phyloP scores from a whole-genome alignment of 2,888 invertebrate genomes.

The Bugulina stolonifera region DNA sequence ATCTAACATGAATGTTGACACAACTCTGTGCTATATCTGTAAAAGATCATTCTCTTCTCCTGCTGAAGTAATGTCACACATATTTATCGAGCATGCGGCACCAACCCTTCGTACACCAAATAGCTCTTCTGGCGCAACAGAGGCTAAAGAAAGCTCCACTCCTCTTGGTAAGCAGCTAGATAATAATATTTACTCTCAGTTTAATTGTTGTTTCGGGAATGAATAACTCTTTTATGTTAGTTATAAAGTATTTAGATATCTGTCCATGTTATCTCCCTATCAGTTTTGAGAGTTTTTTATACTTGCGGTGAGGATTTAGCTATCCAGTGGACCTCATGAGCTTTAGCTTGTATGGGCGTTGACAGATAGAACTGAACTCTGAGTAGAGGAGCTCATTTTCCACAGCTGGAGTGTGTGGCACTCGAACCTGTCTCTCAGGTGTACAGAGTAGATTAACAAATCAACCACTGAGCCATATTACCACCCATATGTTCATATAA shows the following conservation, averaged over 20 bases:
- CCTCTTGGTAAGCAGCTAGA: constrained; percentile 22
- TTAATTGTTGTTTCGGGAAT: too few species aligned
- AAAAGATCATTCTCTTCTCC: background rate
- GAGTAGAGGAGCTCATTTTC: too few species aligned
- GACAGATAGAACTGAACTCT: too few species aligned
- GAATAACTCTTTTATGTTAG: background rate
- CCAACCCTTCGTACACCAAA: background rate
- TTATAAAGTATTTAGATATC: background rate
- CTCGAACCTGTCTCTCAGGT: too few species aligned
- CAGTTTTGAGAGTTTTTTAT: background rate
- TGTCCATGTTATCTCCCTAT: background rate
- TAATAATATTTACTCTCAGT: background rate
- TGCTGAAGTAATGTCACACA: constrained; percentile 4
- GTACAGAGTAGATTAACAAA: too few species aligned
- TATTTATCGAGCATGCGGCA: background rate
- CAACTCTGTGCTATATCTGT: background rate
- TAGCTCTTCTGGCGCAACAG: background rate
- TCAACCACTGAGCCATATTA: too few species aligned
- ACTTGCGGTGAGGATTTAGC: too few species aligned
- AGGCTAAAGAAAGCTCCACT: background rate
- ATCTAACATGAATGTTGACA: background rate
- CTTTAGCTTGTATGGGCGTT: too few species aligned
- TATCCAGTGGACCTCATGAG: too few species aligned
- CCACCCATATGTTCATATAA: too few species aligned
- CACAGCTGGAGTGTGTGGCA: too few species aligned